Base-by-base conservation (phyloP, 2,113 vertebrate genomes). In the Hippocampus mohnikei region DNA sequence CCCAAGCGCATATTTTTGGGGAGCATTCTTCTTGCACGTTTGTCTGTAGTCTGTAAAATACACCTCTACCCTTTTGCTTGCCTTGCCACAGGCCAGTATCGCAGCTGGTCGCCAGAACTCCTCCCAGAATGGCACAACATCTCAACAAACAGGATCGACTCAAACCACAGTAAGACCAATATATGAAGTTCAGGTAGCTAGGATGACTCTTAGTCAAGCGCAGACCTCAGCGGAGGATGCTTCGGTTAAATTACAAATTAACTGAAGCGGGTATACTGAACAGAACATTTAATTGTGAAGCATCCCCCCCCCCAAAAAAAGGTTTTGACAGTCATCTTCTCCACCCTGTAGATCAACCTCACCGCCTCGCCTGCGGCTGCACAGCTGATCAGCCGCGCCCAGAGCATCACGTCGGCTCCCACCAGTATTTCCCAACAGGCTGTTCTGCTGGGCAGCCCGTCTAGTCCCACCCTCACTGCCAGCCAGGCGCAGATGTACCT, bases 401-500 rank as follows among this genome's bases (percentile, higher is more conserved):
- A 99, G 91, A 94, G 90, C 8, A 95, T 95, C 42, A 93, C 90
- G 71, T 94, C 97, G 0, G 83, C 63, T 21, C 91, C 94, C 76
- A 93, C 94, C 0, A 95, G 94, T 77, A 95, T 99, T 6, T 91
- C 96, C 56, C 97, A 98, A 88, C 97, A 97, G 83, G 94, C 97
- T 0, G 96, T 99, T 81, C 93, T 99, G 74, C 85, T 98, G 88
- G 95, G 97, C 76, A 96, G 95, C 69, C 86, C 95, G 0, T 91
- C 93, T 1, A 95, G 91, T 18, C 91, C 96, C 0, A 92, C 94
- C 40, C 93, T 98, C 82, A 97, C 95, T 0, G 94, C 96, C 81
- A 98, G 95, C 88, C 97, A 99, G 89, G 97, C 97, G 0, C 97
- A 98, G 91, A 98, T 99, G 97, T 99, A 99, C 87, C 94, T 98